Conservation (phyloP, 2,797 vertebrate species). For the Coilia nasus region DNA sequence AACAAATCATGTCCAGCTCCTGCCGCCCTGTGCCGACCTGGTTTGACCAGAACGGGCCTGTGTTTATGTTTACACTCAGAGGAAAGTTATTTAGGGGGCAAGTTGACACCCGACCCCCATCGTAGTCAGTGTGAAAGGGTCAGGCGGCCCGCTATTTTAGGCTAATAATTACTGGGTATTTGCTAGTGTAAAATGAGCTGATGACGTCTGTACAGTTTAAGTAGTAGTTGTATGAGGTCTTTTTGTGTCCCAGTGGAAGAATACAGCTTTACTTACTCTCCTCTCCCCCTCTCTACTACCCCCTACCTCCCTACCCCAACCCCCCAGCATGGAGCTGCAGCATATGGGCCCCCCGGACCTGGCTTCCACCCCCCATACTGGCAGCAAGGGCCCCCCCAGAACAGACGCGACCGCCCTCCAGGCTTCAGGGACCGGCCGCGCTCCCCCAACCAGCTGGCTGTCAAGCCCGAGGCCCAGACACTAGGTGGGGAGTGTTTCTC, state of each 20-base stretch:
- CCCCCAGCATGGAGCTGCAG: conserved; percentile 93
- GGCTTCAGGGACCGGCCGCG: conserved; percentile 91
- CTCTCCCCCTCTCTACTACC: background rate
- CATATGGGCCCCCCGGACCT: conserved; percentile 87
- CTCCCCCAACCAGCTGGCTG: conserved; percentile 89
- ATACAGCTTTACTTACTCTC: background rate
- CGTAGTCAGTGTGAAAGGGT: too few species aligned
- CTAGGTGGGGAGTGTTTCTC: conserved; percentile 71
- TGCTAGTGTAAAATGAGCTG: too few species aligned
- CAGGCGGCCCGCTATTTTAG: too few species aligned
- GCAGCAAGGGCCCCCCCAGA: conserved; percentile 93
- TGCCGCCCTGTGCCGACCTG: too few species aligned
- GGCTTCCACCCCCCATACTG: conserved; percentile 94
- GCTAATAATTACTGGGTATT: too few species aligned
- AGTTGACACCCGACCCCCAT: too few species aligned
- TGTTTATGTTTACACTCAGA: too few species aligned
- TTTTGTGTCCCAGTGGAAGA: background rate
- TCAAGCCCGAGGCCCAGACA: conserved; percentile 86
- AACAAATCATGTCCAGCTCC: too few species aligned
- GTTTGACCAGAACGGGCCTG: too few species aligned
- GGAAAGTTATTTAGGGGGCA: too few species aligned
- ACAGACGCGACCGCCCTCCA: conserved; percentile 89
- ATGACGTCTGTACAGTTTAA: too few species aligned
- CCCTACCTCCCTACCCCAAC: conserved; percentile 55
- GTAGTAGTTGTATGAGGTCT: background rate